These are phyloP conservation scores for Valencia hispanica DNA, from an alignment of 2,797 vertebrate genomes.

Conservation along the genomic window DNA sequence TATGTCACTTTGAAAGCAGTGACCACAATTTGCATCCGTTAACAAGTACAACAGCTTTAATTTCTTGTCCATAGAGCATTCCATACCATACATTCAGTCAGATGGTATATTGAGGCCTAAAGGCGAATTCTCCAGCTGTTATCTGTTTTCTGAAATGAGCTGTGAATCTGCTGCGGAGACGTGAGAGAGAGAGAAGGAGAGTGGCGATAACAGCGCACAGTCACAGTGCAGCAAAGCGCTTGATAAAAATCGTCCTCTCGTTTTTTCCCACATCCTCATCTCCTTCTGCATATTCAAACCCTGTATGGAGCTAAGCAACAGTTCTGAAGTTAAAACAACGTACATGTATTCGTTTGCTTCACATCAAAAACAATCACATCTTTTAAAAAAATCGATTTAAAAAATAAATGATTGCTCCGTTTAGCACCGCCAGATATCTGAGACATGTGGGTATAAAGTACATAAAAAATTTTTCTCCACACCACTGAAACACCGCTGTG, in stretches of 20 bases:
- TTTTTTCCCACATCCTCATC: background rate
- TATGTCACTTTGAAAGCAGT: background rate
- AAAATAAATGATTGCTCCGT: too few species aligned
- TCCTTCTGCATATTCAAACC: background rate
- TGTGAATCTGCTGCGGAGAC: background rate
- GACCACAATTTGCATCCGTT: background rate
- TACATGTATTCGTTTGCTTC: background rate
- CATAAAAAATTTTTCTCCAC: conserved; percentile 1
- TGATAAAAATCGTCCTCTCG: background rate
- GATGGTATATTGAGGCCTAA: too few species aligned
- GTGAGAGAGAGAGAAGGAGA: background rate
- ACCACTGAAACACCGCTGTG: background rate
- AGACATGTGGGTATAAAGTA: background rate
- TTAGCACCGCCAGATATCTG: background rate
- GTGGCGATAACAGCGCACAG: background rate
- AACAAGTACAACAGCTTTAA: background rate
- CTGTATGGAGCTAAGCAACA: background rate
- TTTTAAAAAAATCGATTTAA: too few species aligned
- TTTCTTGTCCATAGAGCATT: background rate
- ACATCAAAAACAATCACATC: too few species aligned
- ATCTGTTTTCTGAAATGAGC: background rate
- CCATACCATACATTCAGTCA: background rate
- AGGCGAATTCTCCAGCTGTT: background rate
- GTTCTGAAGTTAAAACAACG: background rate
- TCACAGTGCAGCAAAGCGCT: background rate